These are phyloP conservation scores for Arenaria interpres DNA, from an alignment of 2,113 vertebrate species.

Conservation along the genomic window DNA sequence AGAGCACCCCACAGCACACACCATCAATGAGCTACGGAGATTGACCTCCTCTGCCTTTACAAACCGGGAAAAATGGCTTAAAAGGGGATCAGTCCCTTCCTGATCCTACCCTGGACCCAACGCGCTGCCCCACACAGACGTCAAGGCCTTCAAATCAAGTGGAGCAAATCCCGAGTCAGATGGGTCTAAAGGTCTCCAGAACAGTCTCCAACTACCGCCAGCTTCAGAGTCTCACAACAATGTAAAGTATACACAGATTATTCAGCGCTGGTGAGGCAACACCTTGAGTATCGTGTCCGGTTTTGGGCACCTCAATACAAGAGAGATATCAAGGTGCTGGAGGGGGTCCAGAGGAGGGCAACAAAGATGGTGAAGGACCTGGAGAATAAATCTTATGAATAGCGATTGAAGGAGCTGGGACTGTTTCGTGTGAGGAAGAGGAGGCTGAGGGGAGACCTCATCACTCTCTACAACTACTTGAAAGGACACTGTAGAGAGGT, in stretches of 20 bases:
- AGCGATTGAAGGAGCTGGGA: too few relatives aligned
- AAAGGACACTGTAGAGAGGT: too few relatives aligned
- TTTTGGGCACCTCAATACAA: too few relatives aligned
- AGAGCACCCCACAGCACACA: not conserved
- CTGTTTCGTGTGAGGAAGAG: too few relatives aligned
- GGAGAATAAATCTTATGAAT: too few relatives aligned
- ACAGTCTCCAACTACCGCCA: accelerated
- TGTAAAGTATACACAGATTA: not conserved
- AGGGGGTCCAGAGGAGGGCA: too few relatives aligned
- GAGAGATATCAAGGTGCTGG: too few relatives aligned
- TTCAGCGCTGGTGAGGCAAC: too few relatives aligned
- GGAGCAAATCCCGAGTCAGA: accelerated
- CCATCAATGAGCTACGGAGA: not conserved
- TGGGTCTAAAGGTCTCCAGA: accelerated
- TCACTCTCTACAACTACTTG: too few relatives aligned
- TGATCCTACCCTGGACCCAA: not conserved
- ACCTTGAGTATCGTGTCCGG: too few relatives aligned
- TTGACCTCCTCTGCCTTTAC: not conserved
- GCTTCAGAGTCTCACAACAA: not conserved
- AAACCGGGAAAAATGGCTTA: not conserved
- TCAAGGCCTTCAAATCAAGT: not conserved
- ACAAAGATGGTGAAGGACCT: too few relatives aligned
- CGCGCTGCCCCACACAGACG: not conserved
- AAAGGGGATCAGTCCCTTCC: not conserved
- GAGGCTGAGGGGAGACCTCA: too few relatives aligned